Percentiles rank a stretch among this genome's conserved stretches.
phyloP scores from a whole-genome alignment of 2,113 vertebrate species.

The Catharus bicknelli region DNA sequence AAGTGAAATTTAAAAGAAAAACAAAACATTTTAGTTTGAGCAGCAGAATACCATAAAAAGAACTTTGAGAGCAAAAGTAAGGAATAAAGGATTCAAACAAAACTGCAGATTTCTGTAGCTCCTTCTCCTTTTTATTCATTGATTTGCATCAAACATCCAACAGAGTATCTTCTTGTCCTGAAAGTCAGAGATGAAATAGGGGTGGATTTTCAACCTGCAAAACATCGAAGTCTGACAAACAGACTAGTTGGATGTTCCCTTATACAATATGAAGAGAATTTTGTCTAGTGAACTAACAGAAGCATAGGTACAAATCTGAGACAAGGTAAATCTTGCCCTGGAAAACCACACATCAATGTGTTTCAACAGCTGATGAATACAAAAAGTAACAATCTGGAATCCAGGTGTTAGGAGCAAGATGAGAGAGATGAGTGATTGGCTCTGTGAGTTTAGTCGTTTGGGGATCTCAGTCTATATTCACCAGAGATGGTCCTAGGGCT shows the following conservation, averaged over 20 bases:
- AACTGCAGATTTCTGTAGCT: background rate
- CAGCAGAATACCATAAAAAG: background rate
- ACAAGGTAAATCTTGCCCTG: background rate
- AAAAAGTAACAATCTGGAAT: slow-evolving; percentile 31
- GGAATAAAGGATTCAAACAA: background rate
- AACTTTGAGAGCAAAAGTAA: background rate
- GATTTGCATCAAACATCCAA: background rate
- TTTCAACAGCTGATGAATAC: slow-evolving; percentile 7
- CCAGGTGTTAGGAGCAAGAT: background rate
- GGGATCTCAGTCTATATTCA: background rate
- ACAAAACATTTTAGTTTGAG: background rate
- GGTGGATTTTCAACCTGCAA: background rate
- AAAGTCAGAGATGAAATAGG: background rate
- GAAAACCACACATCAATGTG: background rate
- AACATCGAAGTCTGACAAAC: background rate
- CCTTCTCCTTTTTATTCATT: background rate
- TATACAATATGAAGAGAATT: background rate
- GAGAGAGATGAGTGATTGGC: background rate
- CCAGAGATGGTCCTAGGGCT: slow-evolving; percentile 38
- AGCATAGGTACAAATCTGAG: background rate
- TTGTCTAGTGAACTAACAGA: background rate
- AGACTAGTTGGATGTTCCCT: background rate
- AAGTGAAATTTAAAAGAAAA: background rate
- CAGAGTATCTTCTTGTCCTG: background rate
- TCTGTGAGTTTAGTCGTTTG: background rate